Percentiles rank a stretch among this genome's conserved stretches.
phyloP scores from a whole-genome alignment of 2,113 vertebrate species.

The Phyllostomus hastatus region DNA sequence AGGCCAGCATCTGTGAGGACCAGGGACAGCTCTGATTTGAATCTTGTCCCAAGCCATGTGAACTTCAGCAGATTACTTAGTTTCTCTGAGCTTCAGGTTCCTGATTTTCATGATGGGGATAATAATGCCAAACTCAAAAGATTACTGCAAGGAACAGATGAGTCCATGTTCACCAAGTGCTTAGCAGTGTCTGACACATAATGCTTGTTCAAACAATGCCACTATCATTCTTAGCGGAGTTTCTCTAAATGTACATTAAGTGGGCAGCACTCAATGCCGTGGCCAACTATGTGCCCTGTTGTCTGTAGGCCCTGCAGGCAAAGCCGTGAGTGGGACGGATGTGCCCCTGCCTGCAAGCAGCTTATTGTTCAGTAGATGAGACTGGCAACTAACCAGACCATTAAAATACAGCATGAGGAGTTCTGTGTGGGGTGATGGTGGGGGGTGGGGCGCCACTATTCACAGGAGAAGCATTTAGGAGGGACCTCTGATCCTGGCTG shows the following conservation, averaged over 20 bases:
- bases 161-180: constrained; percentile 3
- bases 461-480: too few species aligned
- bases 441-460: rapidly evolving
- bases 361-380: neutral
- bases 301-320: neutral
- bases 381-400: neutral
- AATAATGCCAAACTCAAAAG: constrained; percentile 11
- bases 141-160: constrained; percentile 7
- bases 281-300: neutral
- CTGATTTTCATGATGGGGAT: constrained; percentile 19
- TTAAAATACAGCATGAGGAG: neutral
- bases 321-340: neutral
- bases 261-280: neutral
- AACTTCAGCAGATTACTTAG: constrained; percentile 4
- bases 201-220: neutral
- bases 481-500: neutral
- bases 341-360: neutral
- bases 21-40: neutral
- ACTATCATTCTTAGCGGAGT: neutral
- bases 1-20: neutral
- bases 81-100: constrained; percentile 22
- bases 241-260: neutral
- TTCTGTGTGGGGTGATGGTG: neutral
- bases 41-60: neutral
- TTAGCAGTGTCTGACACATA: neutral